These are phyloP conservation scores for Anas georgica DNA, from an alignment of 2,797 vertebrate species.

Conservation along the genomic window DNA sequence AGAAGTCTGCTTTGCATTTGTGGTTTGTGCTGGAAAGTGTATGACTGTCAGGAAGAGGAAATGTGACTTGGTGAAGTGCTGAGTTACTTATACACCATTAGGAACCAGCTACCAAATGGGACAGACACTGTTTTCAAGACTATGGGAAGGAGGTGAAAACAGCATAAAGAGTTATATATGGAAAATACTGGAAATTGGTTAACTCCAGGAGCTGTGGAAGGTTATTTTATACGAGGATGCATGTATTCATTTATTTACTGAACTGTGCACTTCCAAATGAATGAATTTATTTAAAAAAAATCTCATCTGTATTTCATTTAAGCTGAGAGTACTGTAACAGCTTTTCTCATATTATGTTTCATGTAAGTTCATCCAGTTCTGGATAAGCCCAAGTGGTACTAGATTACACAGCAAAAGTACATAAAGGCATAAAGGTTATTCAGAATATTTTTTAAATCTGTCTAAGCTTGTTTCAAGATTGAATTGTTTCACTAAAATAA, in stretches of 20 bases:
- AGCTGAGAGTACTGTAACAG: background rate
- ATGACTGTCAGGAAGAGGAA: background rate
- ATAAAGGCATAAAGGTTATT: background rate
- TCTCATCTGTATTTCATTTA: background rate
- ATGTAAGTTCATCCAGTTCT: background rate
- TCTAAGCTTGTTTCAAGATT: background rate
- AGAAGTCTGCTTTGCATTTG: background rate
- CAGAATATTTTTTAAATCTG: background rate
- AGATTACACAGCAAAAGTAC: background rate
- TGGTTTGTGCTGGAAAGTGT: background rate
- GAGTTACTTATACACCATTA: background rate
- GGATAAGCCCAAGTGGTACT: background rate
- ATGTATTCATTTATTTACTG: background rate
- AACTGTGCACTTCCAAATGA: background rate
- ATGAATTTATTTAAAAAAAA: background rate
- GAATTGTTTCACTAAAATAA: background rate
- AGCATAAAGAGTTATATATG: background rate
- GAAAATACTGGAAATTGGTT: background rate
- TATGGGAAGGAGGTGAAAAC: background rate
- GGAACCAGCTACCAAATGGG: background rate
- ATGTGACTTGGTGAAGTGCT: background rate
- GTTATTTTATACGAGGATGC: background rate
- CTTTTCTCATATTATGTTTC: constrained; percentile 2
- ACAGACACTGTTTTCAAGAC: background rate
- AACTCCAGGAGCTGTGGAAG: background rate